A percentile compares a stretch with the other conserved stretches of the same genome.
Evolutionary conservation across 2,113 vertebrate species (phyloP).

Genomic region (Silurus glanis): DNA sequence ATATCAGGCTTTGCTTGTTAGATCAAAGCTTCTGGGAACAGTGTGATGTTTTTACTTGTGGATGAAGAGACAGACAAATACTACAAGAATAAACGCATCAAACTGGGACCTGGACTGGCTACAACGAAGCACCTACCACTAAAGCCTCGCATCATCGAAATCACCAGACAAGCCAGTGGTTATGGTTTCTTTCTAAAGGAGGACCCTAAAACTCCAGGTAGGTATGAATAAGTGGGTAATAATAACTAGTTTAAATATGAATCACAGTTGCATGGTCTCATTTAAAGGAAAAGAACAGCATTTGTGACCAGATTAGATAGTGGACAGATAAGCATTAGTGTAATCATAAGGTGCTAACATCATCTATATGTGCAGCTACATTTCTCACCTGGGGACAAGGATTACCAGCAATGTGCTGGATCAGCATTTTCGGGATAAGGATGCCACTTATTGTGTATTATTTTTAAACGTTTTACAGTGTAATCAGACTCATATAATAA

Average conservation of each 20-base stretch:
- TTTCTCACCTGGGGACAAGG: neutral
- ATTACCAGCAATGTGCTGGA: neutral
- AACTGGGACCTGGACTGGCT: constrained; percentile 70
- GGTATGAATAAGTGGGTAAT: neutral
- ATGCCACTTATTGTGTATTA: neutral
- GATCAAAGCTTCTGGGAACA: constrained; percentile 78
- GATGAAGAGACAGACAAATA: constrained; percentile 78
- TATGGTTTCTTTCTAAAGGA: constrained; percentile 85
- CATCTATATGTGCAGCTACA: neutral
- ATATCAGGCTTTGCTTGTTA: constrained; percentile 47
- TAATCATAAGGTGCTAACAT: neutral
- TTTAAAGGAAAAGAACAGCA: neutral
- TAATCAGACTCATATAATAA: neutral
- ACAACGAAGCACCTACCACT: constrained; percentile 76
- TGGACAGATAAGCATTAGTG: neutral
- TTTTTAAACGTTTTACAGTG: neutral
- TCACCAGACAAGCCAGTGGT: constrained; percentile 76
- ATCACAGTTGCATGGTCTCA: neutral
- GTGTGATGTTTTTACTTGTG: constrained; percentile 79
- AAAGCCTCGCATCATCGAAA: constrained; percentile 74
- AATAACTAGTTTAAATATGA: neutral
- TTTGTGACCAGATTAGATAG: neutral
- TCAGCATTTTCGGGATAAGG: neutral
- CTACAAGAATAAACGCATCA: constrained; percentile 68
- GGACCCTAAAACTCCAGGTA: constrained; percentile 62